Base-by-base conservation (phyloP, 1,140 invertebrate species). In the Listronotus oregonensis region DNA sequence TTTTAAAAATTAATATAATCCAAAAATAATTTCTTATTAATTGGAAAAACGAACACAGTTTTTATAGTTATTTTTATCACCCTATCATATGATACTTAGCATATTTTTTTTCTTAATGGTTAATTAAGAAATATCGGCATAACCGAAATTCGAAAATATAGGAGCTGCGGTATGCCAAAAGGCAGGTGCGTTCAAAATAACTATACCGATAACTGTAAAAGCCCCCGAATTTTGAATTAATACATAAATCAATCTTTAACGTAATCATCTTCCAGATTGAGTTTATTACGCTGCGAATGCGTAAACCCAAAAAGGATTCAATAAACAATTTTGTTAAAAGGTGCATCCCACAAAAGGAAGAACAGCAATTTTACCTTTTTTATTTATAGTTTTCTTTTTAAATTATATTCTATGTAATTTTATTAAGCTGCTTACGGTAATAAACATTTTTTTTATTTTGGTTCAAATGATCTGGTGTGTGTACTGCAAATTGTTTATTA, bases 201-300 rank as follows among this genome's bases (percentile, higher is more conserved):
- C 11, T 21, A 43, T 34, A 47, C 43, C 56, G 56, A 34, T 59
- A 59, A 59, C 56, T 49, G 56, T 59, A 59, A 59, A 59, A 46
- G 14, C 27, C 42, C 17, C 12, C 40, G 40, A 57, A 57, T 57
- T 44, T 57, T 37, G 56, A 59, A 59, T 59, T 59, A 59, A 59
- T 15, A 59, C 56, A 59, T 59, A 59, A 59, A 59, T 59, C 56
- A 59, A 59, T 59, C 56, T 59, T 42, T 8, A 39, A 39, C 7
- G 54, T 57, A 57, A 57, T 59, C 43, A 49, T 34, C 56, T 15
- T 59, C 43, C 54, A 52, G 50, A 52, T 52, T 52, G 37, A 59
- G 43, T 59, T 59, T 59, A 59, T 59, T 47, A 59, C 44, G 31
- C 32, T 34, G 21, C 55, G 46, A 58, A 58, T 58, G 44, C 40